Evolutionary conservation across 2,113 vertebrate genomes (phyloP).

Genomic region (Beaufortia kweichowensis): DNA sequence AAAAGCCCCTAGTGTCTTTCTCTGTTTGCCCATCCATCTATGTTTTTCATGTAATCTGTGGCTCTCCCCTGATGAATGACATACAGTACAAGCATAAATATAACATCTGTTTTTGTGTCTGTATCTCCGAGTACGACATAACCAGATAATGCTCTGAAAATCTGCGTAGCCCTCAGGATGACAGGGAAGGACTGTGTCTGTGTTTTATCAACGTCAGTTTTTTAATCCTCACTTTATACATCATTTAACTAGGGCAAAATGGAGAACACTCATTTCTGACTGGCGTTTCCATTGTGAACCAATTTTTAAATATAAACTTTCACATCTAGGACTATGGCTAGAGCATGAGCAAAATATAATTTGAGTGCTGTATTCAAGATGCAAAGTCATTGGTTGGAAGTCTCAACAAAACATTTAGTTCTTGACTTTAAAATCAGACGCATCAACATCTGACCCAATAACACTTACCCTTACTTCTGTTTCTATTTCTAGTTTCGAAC

Average conservation of each 20-base stretch:
- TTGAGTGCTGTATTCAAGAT: too few species aligned
- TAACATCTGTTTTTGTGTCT: constrained; percentile 32
- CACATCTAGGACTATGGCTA: too few species aligned
- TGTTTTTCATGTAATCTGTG: constrained; percentile 1
- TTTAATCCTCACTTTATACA: neutral
- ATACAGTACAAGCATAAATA: constrained; percentile 18
- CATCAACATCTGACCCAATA: too few species aligned
- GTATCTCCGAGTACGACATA: neutral
- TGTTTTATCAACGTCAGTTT: constrained; percentile 20
- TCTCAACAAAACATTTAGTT: too few species aligned
- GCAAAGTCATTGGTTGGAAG: too few species aligned
- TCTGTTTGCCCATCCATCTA: constrained; percentile 11
- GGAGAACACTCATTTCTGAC: neutral
- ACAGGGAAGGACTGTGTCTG: constrained; percentile 25
- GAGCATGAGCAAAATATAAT: too few species aligned
- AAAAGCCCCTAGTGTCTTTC: neutral
- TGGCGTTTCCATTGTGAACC: too few species aligned
- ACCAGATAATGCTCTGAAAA: constrained; percentile 23
- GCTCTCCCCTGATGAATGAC: constrained; percentile 17
- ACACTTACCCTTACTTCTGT: too few species aligned
- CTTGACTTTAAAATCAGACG: too few species aligned
- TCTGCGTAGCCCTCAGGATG: neutral
- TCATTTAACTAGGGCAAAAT: constrained; percentile 27
- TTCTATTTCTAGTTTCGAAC: too few species aligned
- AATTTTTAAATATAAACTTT: too few species aligned